These are phyloP conservation scores for Poecilobothrus nobilitatus DNA, from an alignment of 2,888 invertebrate species.

Conservation along the genomic window DNA sequence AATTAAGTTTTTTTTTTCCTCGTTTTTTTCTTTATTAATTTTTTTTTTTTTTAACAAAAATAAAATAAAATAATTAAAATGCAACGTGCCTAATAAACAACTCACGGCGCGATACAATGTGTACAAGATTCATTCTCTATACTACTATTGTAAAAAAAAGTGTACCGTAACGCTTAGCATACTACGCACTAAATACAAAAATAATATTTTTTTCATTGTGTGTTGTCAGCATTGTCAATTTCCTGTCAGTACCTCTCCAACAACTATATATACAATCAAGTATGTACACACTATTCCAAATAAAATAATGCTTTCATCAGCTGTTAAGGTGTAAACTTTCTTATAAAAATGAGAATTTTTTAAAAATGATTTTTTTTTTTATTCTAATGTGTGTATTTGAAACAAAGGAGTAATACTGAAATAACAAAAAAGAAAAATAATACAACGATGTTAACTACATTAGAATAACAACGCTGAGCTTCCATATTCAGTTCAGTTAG, in stretches of 20 bases:
- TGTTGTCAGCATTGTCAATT: constrained; percentile 1
- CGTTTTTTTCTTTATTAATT: neutral
- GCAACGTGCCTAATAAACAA: constrained; percentile 3
- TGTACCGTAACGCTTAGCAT: neutral
- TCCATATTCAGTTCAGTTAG: neutral
- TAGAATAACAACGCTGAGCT: too few species aligned
- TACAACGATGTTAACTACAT: neutral
- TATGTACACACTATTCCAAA: too few species aligned
- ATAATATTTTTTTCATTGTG: neutral
- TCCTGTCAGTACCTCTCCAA: neutral
- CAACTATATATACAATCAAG: neutral
- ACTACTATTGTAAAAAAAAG: neutral
- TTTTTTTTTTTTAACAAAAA: neutral
- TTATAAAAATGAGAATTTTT: neutral
- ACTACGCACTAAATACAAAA: neutral
- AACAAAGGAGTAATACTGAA: neutral
- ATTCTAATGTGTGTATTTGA: too few species aligned
- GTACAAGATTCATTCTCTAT: neutral
- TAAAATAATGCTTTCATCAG: neutral
- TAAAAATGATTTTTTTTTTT: neutral
- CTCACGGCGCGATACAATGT: neutral
- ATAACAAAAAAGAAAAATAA: neutral
- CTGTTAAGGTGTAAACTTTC: constrained; percentile 3
- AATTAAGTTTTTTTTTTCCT: neutral
- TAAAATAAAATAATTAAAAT: neutral